Percentiles rank a stretch among this genome's conserved stretches.
phyloP scores from a whole-genome alignment of 2,797 vertebrate genomes.

The Apodemus agrarius region DNA sequence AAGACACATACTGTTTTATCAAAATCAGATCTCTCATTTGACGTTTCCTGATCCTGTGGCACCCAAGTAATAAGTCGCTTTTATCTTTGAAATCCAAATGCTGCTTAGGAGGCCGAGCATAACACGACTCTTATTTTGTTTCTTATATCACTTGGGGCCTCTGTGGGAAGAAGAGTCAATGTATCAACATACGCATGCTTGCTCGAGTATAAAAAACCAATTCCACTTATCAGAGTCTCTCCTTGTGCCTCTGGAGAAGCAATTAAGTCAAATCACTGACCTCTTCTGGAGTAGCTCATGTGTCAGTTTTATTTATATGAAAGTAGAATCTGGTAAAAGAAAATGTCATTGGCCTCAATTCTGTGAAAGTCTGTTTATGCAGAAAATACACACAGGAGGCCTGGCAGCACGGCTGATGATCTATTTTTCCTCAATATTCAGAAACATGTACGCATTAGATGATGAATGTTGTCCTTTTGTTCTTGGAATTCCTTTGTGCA shows the following conservation, averaged over 20 bases:
- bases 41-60: not conserved
- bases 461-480: not conserved
- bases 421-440: not conserved
- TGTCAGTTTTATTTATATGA: conserved; percentile 36
- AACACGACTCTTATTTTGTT: conserved; percentile 41
- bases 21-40: conserved; percentile 27
- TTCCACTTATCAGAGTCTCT: not conserved
- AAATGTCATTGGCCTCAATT: conserved; percentile 19
- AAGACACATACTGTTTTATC: not conserved
- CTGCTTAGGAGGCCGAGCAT: conserved; percentile 13
- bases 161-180: not conserved
- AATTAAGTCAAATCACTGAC: conserved; percentile 63
- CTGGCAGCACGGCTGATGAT: not conserved
- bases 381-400: not conserved
- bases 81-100: conserved; percentile 70
- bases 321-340: conserved; percentile 33
- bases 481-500: not conserved
- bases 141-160: not conserved
- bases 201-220: not conserved
- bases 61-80: conserved; percentile 30
- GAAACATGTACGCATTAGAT: conserved; percentile 21
- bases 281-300: conserved; percentile 11
- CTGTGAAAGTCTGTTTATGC: conserved; percentile 37
- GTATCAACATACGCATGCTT: not conserved
- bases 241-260: not conserved